Conservation (phyloP, 1,140 invertebrate genomes). For the Drosophila sturtevanti region DNA sequence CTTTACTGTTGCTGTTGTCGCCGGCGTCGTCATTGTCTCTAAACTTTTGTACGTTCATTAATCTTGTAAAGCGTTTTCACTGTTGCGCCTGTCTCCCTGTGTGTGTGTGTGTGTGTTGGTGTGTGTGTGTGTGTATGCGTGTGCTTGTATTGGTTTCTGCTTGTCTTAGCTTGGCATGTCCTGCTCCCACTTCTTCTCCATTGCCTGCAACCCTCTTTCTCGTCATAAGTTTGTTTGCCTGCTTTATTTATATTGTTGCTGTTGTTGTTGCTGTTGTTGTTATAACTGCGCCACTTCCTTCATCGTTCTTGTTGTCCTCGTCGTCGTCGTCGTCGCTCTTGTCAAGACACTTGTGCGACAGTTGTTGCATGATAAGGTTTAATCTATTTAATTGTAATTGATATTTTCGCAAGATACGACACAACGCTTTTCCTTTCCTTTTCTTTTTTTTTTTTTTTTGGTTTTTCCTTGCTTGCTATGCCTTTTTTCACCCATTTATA, state of each 20-base stretch:
- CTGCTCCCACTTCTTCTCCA: constrained; percentile 6
- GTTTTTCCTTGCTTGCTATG: not conserved
- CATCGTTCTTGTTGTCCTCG: constrained; percentile 11
- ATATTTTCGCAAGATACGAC: constrained; percentile 77
- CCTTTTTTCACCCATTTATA: constrained; percentile 61
- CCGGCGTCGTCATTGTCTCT: constrained; percentile 77
- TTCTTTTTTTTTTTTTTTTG: not conserved
- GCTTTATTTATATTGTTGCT: too few relatives aligned
- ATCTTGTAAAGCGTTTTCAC: constrained; percentile 78
- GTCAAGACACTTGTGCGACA: constrained; percentile 76
- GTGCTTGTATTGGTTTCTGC: constrained; percentile 50
- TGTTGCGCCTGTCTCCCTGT: constrained; percentile 50
- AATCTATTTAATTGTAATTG: constrained; percentile 81
- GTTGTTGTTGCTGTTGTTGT: constrained; percentile 37
- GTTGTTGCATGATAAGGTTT: constrained; percentile 81
- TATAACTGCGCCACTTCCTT: constrained; percentile 36
- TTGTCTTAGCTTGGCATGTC: constrained; percentile 50
- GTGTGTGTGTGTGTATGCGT: constrained; percentile 34
- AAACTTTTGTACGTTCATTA: constrained; percentile 81
- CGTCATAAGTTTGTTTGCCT: constrained; percentile 50
- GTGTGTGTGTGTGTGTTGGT: constrained; percentile 15
- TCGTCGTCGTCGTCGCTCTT: constrained; percentile 47
- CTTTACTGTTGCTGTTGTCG: constrained; percentile 46
- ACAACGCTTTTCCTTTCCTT: constrained; percentile 24
- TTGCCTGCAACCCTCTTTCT: not conserved